Percentiles rank a stretch among this genome's conserved stretches.
Evolutionary conservation across 1,140 invertebrate species (phyloP).

Genomic region (Atta texana): DNA sequence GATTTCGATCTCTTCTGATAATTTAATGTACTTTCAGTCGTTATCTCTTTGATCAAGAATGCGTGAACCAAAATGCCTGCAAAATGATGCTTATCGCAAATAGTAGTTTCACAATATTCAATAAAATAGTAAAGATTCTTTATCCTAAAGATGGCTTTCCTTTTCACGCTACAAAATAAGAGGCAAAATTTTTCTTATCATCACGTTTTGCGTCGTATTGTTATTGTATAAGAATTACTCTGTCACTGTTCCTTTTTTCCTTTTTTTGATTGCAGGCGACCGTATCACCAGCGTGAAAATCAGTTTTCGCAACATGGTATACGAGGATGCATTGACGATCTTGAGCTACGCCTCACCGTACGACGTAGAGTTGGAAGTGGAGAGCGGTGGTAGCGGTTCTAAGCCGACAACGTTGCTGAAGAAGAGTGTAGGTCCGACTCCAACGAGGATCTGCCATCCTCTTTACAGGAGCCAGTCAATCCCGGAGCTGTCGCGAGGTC

Average conservation of each 20-base stretch:
- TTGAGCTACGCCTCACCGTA: slow-evolving; percentile 97
- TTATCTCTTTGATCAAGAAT: background rate
- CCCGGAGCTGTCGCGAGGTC: slow-evolving; percentile 87
- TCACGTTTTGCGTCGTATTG: background rate
- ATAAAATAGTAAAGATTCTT: no score
- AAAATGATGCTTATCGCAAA: background rate
- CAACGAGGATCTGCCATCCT: slow-evolving; percentile 88
- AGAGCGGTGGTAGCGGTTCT: slow-evolving; percentile 86
- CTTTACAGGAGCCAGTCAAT: slow-evolving; percentile 90
- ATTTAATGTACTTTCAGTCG: background rate
- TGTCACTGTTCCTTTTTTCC: slow-evolving; percentile 28
- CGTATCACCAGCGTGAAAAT: slow-evolving; percentile 94
- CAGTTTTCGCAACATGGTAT: slow-evolving; percentile 94
- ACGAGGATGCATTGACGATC: slow-evolving; percentile 96
- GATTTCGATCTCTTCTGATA: slow-evolving; percentile 6
- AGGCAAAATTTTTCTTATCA: background rate
- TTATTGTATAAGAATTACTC: background rate
- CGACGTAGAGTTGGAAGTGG: slow-evolving; percentile 91
- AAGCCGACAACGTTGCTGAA: slow-evolving; percentile 85
- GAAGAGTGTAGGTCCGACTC: slow-evolving; percentile 85
- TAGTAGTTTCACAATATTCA: background rate
- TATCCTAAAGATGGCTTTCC: background rate
- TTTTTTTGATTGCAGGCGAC: slow-evolving; percentile 89
- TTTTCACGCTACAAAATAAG: background rate
- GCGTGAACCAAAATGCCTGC: background rate